phyloP scores from a whole-genome alignment of 2,113 vertebrate genomes.

The Pao palembangensis region DNA sequence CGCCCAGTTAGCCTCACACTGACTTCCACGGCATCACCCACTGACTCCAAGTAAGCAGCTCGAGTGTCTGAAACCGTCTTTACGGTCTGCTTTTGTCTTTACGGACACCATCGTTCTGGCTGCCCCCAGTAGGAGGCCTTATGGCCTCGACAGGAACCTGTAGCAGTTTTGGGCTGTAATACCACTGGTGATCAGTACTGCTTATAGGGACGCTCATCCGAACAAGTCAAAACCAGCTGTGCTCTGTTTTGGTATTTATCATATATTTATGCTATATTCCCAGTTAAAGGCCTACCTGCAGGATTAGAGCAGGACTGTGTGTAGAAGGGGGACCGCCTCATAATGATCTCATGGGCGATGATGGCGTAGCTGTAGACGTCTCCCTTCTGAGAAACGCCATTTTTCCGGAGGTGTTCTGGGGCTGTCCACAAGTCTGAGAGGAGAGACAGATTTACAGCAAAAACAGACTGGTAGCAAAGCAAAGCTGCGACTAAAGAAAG shows the following conservation, averaged over 20 bases:
- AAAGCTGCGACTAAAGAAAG: not conserved
- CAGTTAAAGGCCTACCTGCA: slow-evolving; percentile 47
- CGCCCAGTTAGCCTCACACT: too few relatives aligned
- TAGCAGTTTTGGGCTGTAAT: too few relatives aligned
- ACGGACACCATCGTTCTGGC: too few relatives aligned
- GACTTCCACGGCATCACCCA: too few relatives aligned
- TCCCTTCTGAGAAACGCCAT: slow-evolving; percentile 89
- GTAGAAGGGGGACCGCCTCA: slow-evolving; percentile 83
- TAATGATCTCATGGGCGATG: slow-evolving; percentile 91
- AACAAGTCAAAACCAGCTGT: too few relatives aligned
- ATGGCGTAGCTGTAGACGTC: slow-evolving; percentile 94
- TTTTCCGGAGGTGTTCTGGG: slow-evolving; percentile 87
- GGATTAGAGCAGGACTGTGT: slow-evolving; percentile 64
- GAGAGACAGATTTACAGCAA: not conserved
- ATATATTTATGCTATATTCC: not conserved
- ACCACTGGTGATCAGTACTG: too few relatives aligned
- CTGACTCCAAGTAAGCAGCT: too few relatives aligned
- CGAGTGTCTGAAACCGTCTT: too few relatives aligned
- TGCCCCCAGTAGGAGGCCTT: too few relatives aligned
- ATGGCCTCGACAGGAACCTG: too few relatives aligned
- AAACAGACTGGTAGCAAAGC: not conserved
- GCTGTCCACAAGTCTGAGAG: slow-evolving; percentile 88
- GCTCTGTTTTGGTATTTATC: not conserved
- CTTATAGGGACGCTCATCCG: too few relatives aligned
- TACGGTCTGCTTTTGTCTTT: too few relatives aligned